Percentiles rank a stretch among this genome's conserved stretches.
Evolutionary conservation across 2,797 vertebrate genomes (phyloP).

Genomic region (Xyrichtys novacula): DNA sequence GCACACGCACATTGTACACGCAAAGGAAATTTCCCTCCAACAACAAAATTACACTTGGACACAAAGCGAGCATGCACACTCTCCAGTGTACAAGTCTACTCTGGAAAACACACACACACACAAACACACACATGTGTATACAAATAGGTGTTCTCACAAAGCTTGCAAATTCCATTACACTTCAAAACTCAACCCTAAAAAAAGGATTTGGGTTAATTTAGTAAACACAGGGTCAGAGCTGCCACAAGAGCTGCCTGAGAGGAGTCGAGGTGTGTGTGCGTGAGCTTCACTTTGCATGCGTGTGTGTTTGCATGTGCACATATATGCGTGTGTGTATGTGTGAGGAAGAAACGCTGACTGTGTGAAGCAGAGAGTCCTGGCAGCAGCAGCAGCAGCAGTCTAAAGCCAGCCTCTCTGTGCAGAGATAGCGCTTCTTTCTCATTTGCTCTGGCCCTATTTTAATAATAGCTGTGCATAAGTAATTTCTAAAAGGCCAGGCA

Average conservation of each 20-base stretch:
- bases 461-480: conserved; percentile 99
- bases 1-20: conserved; percentile 85
- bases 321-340: conserved; percentile 30
- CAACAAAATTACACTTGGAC: conserved; percentile 85
- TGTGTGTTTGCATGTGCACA: conserved; percentile 27
- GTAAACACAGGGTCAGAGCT: conserved; percentile 97
- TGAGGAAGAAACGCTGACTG: conserved; percentile 96
- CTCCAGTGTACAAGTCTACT: background rate
- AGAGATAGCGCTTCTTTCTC: conserved; percentile 99
- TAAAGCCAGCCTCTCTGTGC: conserved; percentile 92
- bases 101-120: conserved; percentile 5
- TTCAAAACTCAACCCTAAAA: conserved; percentile 85
- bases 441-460: conserved; percentile 99
- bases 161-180: conserved; percentile 97
- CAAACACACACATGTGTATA: conserved; percentile 65
- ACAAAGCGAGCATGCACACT: conserved; percentile 1
- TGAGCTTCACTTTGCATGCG: background rate
- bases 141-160: conserved; percentile 76
- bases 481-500: conserved; percentile 99
- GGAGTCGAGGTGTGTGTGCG: conserved; percentile 47
- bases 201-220: conserved; percentile 99
- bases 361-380: conserved; percentile 91
- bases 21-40: conserved; percentile 89
- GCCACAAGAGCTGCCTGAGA: conserved; percentile 88
- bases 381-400: conserved; percentile 82